Evolutionary conservation across 2,113 vertebrate species (phyloP), one percentile per base, ranked within the genome.

Genomic region (Labeo rohita): DNA sequence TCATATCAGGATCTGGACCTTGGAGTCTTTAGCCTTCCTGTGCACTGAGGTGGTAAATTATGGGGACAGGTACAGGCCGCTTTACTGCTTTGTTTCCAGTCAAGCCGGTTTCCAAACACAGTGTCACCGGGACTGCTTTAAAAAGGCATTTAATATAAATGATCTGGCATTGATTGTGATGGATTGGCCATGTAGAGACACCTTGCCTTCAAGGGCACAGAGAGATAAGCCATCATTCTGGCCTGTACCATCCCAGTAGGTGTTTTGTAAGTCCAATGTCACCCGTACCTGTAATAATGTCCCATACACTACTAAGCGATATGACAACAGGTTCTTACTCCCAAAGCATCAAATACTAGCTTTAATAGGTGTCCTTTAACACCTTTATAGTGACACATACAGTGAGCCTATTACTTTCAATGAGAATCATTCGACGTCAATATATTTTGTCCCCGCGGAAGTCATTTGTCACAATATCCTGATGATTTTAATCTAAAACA

Each of bases 141-240:
- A 88, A 91, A 88, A 85, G 84, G 90, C 92, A 92, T 94, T 94
- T 94, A 92, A 94, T 93, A 94, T 93, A 94, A 95, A 94, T 95
- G 92, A 95, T 94, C 87, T 92, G 85, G 89, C 84, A 90, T 94
- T 94, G 94, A 95, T 95, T 95, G 93, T 94, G 94, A 95, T 95
- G 92, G 93, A 95, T 95, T 91, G 91, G 93, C 92, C 92, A 91
- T 89, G 92, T 78, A 91, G 91, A 94, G 92, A 94, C 93, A 94
- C 93, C 91, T 93, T 94, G 93, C 89, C 91, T 95, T 95, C 94
- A 95, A 95, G 94, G 95, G 91, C 95, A 94, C 91, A 5, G 80
- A 91, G 91, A 91, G 93, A 94, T 92, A 94, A 94, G 93, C 93
- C 93, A 93, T 94, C 93, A 94, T 93, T 95, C 93, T 95, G 91